phyloP scores from a whole-genome alignment of 2,888 invertebrate genomes.

The Nebria brevicollis region DNA sequence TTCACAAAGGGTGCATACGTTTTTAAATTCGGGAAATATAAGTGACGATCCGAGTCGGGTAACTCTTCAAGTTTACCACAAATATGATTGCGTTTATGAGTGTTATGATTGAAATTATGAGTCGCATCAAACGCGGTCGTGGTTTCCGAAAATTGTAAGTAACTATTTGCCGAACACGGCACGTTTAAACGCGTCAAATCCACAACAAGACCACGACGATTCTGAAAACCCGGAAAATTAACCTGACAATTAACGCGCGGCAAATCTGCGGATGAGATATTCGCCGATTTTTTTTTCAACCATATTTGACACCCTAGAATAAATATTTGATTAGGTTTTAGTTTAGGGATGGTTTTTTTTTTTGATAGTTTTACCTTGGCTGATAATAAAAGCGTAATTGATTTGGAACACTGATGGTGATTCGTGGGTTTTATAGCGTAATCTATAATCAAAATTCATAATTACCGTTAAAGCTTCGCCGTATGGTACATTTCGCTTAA shows the following conservation, averaged over 20 bases:
- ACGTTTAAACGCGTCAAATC: conserved; percentile 76
- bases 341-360: too few species aligned
- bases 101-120: conserved; percentile 44
- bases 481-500: not conserved
- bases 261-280: conserved; percentile 67
- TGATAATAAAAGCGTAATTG: conserved; percentile 68
- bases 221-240: conserved; percentile 63
- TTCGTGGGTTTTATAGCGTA: conserved; percentile 67
- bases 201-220: conserved; percentile 69
- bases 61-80: conserved; percentile 80
- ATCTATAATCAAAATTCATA: conserved; percentile 62
- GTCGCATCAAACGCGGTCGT: conserved; percentile 52
- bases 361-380: conserved; percentile 63
- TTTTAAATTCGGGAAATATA: conserved; percentile 67
- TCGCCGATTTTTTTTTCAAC: conserved; percentile 64
- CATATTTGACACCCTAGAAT: conserved; percentile 72
- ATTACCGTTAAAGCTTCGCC: not conserved
- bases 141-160: conserved; percentile 66
- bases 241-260: conserved; percentile 68
- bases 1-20: conserved; percentile 65
- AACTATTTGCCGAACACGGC: conserved; percentile 72
- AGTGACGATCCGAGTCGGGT: conserved; percentile 67
- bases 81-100: conserved; percentile 61
- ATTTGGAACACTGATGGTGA: conserved; percentile 69
- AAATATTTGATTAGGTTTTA: conserved; percentile 50